Base-by-base conservation (phyloP, 1,140 invertebrate species). In the Drosophila nigrodunni region DNA sequence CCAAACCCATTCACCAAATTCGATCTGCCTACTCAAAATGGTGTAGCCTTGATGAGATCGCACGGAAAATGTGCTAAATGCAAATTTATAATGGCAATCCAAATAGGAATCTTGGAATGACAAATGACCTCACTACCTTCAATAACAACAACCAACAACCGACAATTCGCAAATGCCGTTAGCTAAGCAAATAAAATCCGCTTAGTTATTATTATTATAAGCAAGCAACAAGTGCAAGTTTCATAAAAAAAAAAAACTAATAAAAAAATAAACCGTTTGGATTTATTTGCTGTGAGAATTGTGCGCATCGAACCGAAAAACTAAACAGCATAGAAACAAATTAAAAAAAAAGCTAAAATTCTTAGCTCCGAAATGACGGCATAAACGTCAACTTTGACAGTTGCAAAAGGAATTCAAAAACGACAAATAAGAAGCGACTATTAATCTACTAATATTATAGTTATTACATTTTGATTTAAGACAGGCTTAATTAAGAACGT, bases 51-150 rank as follows among this genome's bases (percentile, higher is more conserved):
- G 77, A 52, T 58, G 46, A 30, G 25, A 62, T 73, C 55, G 49
- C 37, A 70, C 61, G 65, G 41, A 82, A 30, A 76, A 86, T 87
- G 83, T 87, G 82, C 65, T 87, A 88, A 87, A 78, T 74, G 80
- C 66, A 66, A 82, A 86, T 71, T 74, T 64, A 74, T 79, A 64
- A 78, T 81, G 70, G 30, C 66, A 75, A 44, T 61, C 58, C 60
- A 55, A 87, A 79, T 70, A 61, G 49, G 60, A 62, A 44, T 65
- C 44, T 49, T 67, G 10, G 47, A 35, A 77, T 83, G 82, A 86
- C 79, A 44, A 35, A 77, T 83, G 82, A 86, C 79, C 83, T 82
- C 72, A 82, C 54, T 46, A 6, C 39, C 11, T 41, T 57, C 15
- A 11, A 62, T 11, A 50, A 52, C 50, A 13, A 52, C 50, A 25